Evolutionary conservation across 2,797 vertebrate species (phyloP), one percentile per base, ranked within the genome.

Genomic region (Acipenser transmontanus): DNA sequence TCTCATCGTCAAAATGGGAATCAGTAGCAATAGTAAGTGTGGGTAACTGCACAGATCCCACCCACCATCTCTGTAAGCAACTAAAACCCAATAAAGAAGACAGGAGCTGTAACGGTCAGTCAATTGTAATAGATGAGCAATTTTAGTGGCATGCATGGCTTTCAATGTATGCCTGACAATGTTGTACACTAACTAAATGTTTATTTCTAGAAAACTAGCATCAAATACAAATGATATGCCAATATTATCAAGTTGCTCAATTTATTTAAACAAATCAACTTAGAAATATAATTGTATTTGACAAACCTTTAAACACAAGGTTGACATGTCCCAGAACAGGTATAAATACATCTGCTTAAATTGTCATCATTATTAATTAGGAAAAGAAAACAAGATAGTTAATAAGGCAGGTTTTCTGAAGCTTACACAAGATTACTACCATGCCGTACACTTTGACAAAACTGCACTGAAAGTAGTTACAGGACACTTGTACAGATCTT

Each of bases 231-330:
- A 34, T 34, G 34, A 34, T 34, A 34, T 34, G 34, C 72, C 73
- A 67, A 73, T 56, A 76, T 34, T 34, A 34, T 81, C 68, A 82
- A 88, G 84, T 90, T 69, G 87, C 85, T 90, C 80, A 78, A 90
- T 93, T 92, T 89, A 91, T 92, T 87, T 90, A 90, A 93, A 89
- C 87, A 92, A 89, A 83, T 83, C 73, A 81, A 88, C 87, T 93
- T 92, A 94, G 87, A 92, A 95, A 87, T 81, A 75, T 88, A 84
- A 82, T 88, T 88, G 87, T 87, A 85, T 88, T 84, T 81, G 85
- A 86, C 82, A 84, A 83, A 85, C 83, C 77, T 87, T 72, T 83
- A 84, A 89, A 89, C 90, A 92, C 86, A 88, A 82, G 71, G 73
- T 79, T 66, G 86, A 73, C 79, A 82, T 85, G 84, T 90, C 89